Evolutionary conservation across 2,888 invertebrate species (phyloP), one percentile per base, ranked within the genome.

Genomic region (Xylocampa areola): DNA sequence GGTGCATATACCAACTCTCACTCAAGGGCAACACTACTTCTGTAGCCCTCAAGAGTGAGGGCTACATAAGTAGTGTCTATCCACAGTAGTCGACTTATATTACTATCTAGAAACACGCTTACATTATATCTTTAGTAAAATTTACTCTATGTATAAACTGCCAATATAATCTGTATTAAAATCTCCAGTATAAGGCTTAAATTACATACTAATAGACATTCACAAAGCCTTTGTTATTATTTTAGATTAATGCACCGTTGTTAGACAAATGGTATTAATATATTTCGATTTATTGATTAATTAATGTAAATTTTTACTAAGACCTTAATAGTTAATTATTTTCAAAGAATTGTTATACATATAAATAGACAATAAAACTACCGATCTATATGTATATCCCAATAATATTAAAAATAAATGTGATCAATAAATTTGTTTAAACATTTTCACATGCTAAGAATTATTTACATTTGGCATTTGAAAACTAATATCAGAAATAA

Each of bases 251-350:
- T 54, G 48, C 59, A 68, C 54, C 47, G n/a, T 45, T 43, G 62
- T 45, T 57, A 58, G 51, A 55, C 25, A 63, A 52, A 54, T 51
- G 35, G 52, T 67, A 50, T 13, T 44, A 47, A 41, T 47, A 50
- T 59, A 68, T 50, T 44, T 68, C 19, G 6, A 48, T 25, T 40
- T 52, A 33, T 52, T 27, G 47, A 11, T 11, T 17, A 10, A 23
- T 8, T 47, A 36, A 37, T 21, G 8, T 50, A 54, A 29, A 19
- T 1, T 49, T 33, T 39, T 39, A 48, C 36, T 66, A 64, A 43
- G 30, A 29, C 11, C 30, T 51, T 8, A 19, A 30, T 66, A 65
- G 43, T 36, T 49, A 30, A 48, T 61, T 7, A 17, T 29, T 61
- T 55, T 13, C 17, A 27, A 47, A 35, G 47, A 66, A 62, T 44